Base-by-base conservation (phyloP, 2,888 invertebrate species). In the Xanthia icteritia region DNA sequence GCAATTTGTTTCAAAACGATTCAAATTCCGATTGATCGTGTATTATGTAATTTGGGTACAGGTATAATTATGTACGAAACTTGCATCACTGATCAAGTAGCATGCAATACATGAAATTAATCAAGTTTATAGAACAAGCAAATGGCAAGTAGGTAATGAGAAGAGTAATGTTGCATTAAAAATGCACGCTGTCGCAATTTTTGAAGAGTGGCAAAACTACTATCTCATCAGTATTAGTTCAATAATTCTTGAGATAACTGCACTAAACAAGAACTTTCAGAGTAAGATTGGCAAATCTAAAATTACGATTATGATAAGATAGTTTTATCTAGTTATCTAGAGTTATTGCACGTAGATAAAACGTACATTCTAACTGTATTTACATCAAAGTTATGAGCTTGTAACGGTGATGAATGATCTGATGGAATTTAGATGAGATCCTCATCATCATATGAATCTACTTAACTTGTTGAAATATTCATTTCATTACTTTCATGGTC, bases 241-340 rank as follows among this genome's bases (percentile, higher is more conserved):
- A 83, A 23, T 56, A 17, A 39, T 51, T 68, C 23, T 77, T 56
- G 15, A 61, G 56, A 84, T 45, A 20, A 79, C 20, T 61, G 15
- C 23, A 67, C 36, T 67, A 2, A 73, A 63, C 39, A 54, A 58
- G n/a, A 56, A 36, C 36, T 67, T 31, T 17, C 56, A 56, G 27
- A 71, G 6, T 36, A 67, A 84, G 31, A 84, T 84, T 84, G 56
- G 20, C 70, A 68, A 45, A 71, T 67, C 31, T 80, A 20, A 72
- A 45, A 23, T 56, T 48, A 56, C 11, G 27, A 36, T 56, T 58
- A n/a, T 17, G 48, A 58, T 73, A 56, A 73, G 36, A 73, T 48
- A 48, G 13, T 36, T n/a, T 11, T 63, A 56, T 45, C 20, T 23
- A 45, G 45, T 54, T 39, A 61, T 54, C 36, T 39, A 11, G 27